phyloP scores from a whole-genome alignment of 2,797 vertebrate genomes.

The Sebastes glaucus region DNA sequence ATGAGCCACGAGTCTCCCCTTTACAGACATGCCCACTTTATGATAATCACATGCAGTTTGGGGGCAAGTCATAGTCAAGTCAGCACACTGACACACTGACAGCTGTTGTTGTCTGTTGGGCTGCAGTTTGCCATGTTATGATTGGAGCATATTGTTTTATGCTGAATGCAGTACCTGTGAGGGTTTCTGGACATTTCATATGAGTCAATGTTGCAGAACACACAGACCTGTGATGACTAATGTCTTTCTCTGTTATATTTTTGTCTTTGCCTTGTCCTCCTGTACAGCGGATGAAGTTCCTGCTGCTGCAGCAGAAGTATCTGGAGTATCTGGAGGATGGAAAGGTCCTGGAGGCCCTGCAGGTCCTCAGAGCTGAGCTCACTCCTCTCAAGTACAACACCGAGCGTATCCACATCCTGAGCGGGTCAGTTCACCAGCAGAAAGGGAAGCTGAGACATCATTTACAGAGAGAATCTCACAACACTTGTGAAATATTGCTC shows the following conservation, averaged over 20 bases:
- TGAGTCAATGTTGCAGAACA: background rate
- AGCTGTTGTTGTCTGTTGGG: too few species aligned
- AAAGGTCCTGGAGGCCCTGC: constrained; percentile 96
- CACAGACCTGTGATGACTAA: background rate
- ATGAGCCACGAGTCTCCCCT: too few species aligned
- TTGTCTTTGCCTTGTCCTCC: background rate
- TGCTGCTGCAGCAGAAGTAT: constrained; percentile 98
- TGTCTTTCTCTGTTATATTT: background rate
- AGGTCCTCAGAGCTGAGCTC: constrained; percentile 94
- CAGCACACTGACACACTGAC: too few species aligned
- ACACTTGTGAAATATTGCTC: background rate
- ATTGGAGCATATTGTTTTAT: too few species aligned
- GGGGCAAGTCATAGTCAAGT: too few species aligned
- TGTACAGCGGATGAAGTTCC: constrained; percentile 95
- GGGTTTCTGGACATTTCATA: background rate
- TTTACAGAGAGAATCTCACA: background rate
- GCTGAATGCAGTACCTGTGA: too few species aligned
- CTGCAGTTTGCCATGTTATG: too few species aligned
- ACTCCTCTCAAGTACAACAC: constrained; percentile 97
- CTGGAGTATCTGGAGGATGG: constrained; percentile 97
- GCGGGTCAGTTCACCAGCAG: constrained; percentile 87
- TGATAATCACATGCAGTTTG: too few species aligned
- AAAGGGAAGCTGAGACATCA: background rate
- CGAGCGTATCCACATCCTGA: constrained; percentile 95
- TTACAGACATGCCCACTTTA: too few species aligned